phyloP scores from a whole-genome alignment of 2,797 vertebrate genomes.

The Mastacembelus armatus region DNA sequence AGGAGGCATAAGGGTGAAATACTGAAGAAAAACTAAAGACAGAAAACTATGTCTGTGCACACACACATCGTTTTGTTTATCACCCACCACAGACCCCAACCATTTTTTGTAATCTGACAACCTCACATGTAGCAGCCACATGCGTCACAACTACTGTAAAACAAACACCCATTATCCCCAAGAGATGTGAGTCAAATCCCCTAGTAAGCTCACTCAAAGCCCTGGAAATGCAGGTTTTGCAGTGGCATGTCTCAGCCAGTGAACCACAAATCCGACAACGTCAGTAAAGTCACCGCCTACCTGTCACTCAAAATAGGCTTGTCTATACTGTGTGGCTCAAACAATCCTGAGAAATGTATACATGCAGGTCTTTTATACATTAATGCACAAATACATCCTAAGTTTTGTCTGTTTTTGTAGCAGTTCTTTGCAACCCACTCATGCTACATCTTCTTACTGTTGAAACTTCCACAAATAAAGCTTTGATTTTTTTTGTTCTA shows the following conservation, averaged over 20 bases:
- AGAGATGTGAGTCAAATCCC: constrained; percentile 67
- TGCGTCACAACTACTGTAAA: constrained; percentile 70
- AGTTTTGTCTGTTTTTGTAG: background rate
- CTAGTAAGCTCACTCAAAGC: constrained; percentile 61
- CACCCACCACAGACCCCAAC: background rate
- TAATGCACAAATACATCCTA: background rate
- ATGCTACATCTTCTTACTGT: too few species aligned
- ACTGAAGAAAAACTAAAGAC: background rate
- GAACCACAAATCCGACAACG: constrained; percentile 44
- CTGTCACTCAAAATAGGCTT: constrained; percentile 23
- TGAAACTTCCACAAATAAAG: background rate
- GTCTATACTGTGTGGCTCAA: background rate
- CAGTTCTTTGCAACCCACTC: background rate
- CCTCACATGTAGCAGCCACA: constrained; percentile 53
- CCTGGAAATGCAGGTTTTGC: constrained; percentile 66
- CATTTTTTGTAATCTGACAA: constrained; percentile 14
- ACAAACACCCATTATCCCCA: constrained; percentile 71
- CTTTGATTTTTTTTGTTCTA: too few species aligned
- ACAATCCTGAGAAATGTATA: background rate
- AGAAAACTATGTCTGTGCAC: constrained; percentile 5
- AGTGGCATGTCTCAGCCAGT: constrained; percentile 62
- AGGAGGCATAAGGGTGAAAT: constrained; percentile 22
- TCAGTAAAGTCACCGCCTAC: constrained; percentile 33
- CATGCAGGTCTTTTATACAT: background rate
- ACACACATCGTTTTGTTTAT: constrained; percentile 26